phyloP scores from a whole-genome alignment of 2,113 vertebrate species.

The Syngnathus floridae region DNA sequence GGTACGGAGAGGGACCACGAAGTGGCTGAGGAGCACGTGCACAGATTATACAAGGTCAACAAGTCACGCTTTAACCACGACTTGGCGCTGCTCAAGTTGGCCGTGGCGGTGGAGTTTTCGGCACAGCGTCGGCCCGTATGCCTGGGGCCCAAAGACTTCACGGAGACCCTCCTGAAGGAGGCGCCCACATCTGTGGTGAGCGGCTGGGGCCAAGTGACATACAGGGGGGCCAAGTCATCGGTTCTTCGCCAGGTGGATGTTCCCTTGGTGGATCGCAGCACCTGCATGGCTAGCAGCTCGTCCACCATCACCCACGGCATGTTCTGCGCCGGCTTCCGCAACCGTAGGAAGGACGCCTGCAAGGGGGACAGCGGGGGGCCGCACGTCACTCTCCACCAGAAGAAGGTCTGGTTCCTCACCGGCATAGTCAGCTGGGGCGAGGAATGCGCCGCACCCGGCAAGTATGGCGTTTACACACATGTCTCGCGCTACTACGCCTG shows the following conservation, averaged over 20 bases:
- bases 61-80: slow-evolving; percentile 77
- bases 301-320: slow-evolving; percentile 75
- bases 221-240: slow-evolving; percentile 56
- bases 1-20: slow-evolving; percentile 66
- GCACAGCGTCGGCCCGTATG: slow-evolving; percentile 79
- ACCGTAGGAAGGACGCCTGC: slow-evolving; percentile 75
- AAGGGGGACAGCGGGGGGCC: slow-evolving; percentile 92
- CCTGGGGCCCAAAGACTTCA: slow-evolving; percentile 79
- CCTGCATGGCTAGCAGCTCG: slow-evolving; percentile 77
- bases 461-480: slow-evolving; percentile 89
- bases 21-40: slow-evolving; percentile 62
- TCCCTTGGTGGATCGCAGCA: slow-evolving; percentile 75
- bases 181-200: slow-evolving; percentile 73
- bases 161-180: slow-evolving; percentile 67
- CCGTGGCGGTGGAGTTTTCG: slow-evolving; percentile 65
- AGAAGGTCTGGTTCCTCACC: slow-evolving; percentile 78
- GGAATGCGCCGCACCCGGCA: slow-evolving; percentile 81
- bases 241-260: slow-evolving; percentile 78
- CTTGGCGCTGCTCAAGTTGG: slow-evolving; percentile 83
- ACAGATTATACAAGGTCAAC: slow-evolving; percentile 63
- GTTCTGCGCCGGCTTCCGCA: slow-evolving; percentile 84
- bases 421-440: slow-evolving; percentile 96
- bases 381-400: slow-evolving; percentile 72
- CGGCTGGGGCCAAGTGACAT: slow-evolving; percentile 78
- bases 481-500: slow-evolving; percentile 78